Evolutionary conservation across 2,113 vertebrate species (phyloP).

Genomic region (Centropus unirufus): DNA sequence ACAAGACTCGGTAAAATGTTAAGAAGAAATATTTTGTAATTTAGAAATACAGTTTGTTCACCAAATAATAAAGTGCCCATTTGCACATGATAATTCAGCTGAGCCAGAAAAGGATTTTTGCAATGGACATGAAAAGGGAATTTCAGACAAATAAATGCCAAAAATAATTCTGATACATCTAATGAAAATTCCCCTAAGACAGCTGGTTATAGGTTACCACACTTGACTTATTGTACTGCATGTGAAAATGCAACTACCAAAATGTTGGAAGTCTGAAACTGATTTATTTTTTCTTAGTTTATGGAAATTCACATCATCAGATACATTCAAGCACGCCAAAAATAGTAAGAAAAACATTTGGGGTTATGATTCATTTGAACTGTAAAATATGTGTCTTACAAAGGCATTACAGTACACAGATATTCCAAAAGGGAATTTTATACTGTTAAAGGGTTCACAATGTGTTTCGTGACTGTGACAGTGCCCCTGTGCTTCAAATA

Average conservation of each 20-base stretch:
- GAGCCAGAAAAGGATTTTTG: constrained; percentile 46
- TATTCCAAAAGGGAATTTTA: not conserved
- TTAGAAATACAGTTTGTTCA: not conserved
- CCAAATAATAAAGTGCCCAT: constrained; percentile 14
- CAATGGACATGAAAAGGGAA: constrained; percentile 14
- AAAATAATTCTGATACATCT: constrained; percentile 59
- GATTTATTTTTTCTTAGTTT: not conserved
- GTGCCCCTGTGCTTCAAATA: not conserved
- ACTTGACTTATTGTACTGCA: not conserved
- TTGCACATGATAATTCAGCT: constrained; percentile 8
- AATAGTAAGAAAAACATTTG: not conserved
- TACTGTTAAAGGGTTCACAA: not conserved
- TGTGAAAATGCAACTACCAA: constrained; percentile 33
- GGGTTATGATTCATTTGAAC: constrained; percentile 14
- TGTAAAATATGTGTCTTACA: not conserved
- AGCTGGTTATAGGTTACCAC: constrained; percentile 2
- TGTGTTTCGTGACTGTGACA: not conserved
- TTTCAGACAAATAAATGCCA: constrained; percentile 36
- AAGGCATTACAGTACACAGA: not conserved
- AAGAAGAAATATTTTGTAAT: constrained; percentile 11
- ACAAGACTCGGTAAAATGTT: not conserved
- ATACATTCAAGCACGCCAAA: not conserved
- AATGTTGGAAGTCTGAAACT: not conserved
- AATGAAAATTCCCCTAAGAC: constrained; percentile 25
- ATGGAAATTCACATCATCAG: constrained; percentile 7